Percentiles rank a stretch among this genome's conserved stretches.
Conservation (phyloP, 2,888 invertebrate species). For the Microchrysa polita region DNA sequence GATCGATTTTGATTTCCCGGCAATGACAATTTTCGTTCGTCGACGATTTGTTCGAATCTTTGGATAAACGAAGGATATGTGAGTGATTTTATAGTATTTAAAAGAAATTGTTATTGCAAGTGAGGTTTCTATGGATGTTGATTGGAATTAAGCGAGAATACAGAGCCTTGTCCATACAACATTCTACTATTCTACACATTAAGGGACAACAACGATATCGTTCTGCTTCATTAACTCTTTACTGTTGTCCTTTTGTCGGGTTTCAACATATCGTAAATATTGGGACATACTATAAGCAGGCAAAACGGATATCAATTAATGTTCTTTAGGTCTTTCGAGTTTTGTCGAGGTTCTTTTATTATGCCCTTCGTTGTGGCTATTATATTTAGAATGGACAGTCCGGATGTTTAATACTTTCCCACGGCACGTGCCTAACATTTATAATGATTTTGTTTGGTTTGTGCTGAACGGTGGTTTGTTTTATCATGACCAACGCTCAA, state of each 20-base stretch:
- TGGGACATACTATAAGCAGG: conserved; percentile 18
- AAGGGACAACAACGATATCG: conserved; percentile 14
- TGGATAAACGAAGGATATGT: too few species aligned
- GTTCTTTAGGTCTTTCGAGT: conserved; percentile 13
- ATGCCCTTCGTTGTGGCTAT: neutral
- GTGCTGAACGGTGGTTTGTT: conserved; percentile 32
- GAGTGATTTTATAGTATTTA: too few species aligned
- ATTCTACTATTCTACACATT: neutral
- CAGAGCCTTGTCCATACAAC: too few species aligned
- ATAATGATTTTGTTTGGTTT: conserved; percentile 43
- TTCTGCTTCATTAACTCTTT: conserved; percentile 44
- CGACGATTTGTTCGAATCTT: neutral
- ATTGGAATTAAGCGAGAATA: too few species aligned
- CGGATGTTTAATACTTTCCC: conserved; percentile 48
- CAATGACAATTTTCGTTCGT: neutral
- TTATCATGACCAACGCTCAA: conserved; percentile 26
- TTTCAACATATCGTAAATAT: conserved; percentile 24
- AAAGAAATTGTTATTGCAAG: too few species aligned
- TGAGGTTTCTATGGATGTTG: too few species aligned
- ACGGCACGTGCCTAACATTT: conserved; percentile 47
- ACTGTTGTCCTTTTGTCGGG: conserved; percentile 37
- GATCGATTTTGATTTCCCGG: neutral
- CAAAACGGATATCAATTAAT: conserved; percentile 43
- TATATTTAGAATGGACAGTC: conserved; percentile 7
- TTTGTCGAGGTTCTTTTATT: too few species aligned